Percentiles rank a stretch among this genome's conserved stretches.
phyloP scores from a whole-genome alignment of 2,888 invertebrate species.

The Erebia palarica region DNA sequence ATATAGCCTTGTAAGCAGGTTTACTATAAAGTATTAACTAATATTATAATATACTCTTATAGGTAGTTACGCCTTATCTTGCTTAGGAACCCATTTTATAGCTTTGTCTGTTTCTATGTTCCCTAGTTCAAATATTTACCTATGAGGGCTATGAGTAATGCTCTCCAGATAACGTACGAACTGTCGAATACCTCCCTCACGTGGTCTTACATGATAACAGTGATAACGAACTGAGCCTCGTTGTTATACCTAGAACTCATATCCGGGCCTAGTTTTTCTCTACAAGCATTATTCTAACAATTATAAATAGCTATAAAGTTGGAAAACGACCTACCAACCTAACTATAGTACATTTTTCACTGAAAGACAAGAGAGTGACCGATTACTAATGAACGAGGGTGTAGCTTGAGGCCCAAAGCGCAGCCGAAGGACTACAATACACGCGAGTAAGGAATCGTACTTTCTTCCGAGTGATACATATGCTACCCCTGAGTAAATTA shows the following conservation, averaged over 20 bases:
- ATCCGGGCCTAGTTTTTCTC: too few species aligned
- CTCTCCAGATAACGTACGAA: conserved; percentile 24
- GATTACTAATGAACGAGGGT: too few species aligned
- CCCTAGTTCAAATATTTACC: conserved; percentile 25
- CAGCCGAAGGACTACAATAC: too few species aligned
- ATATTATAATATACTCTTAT: background rate
- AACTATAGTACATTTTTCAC: too few species aligned
- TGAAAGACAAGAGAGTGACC: too few species aligned
- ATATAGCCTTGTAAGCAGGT: background rate
- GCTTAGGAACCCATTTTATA: background rate
- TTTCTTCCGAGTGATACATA: too few species aligned
- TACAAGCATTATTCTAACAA: too few species aligned
- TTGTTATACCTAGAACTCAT: background rate
- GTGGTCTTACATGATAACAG: conserved; percentile 16
- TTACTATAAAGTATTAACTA: background rate
- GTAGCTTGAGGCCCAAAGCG: too few species aligned
- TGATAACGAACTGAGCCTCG: conserved; percentile 30
- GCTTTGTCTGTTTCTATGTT: background rate
- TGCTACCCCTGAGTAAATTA: too few species aligned
- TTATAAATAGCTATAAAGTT: too few species aligned
- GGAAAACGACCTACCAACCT: too few species aligned
- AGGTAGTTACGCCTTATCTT: background rate
- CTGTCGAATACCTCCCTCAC: conserved; percentile 21
- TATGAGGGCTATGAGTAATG: conserved; percentile 32
- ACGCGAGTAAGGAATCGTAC: too few species aligned